Percentiles rank a stretch among this genome's conserved stretches.
These are phyloP conservation scores for Pterobdella sp. DNA, from an alignment of 2,888 invertebrate genomes.

Conservation along the genomic window DNA sequence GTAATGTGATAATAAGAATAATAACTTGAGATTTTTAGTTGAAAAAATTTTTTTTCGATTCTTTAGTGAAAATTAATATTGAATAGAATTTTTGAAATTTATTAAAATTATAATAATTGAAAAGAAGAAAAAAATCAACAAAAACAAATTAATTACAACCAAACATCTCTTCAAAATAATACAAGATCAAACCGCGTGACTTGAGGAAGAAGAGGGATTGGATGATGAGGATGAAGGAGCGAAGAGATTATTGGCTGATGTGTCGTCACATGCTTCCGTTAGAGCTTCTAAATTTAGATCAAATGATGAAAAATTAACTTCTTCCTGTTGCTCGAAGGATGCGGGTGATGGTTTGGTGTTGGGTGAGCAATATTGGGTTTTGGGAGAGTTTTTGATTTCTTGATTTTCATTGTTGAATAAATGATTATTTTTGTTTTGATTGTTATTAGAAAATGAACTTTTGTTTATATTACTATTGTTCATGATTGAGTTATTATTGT, in stretches of 20 bases:
- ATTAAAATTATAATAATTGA: no score
- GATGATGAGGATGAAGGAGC: conserved; percentile 7
- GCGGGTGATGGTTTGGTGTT: not conserved
- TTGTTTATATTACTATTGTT: conserved; percentile 10
- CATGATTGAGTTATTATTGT: not conserved
- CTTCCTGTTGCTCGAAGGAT: conserved; percentile 3
- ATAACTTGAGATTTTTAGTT: no score
- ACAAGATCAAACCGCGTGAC: no score
- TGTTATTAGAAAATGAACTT: not conserved
- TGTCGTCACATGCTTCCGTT: conserved; percentile 8
- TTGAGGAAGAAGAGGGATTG: not conserved
- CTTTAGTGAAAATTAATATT: no score
- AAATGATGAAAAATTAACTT: conserved; percentile 23
- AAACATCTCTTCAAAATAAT: no score
- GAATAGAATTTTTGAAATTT: no score
- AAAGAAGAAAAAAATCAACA: no score
- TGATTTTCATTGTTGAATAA: conserved; percentile 4
- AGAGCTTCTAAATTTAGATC: conserved; percentile 24
- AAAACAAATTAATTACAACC: no score
- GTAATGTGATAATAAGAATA: no score
- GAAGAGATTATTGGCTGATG: not conserved
- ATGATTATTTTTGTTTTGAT: not conserved
- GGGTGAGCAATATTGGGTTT: conserved; percentile 5
- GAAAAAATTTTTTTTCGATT: no score
- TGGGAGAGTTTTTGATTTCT: not conserved